Conservation (phyloP, 2,113 vertebrate species). For the Myxocyprinus asiaticus region DNA sequence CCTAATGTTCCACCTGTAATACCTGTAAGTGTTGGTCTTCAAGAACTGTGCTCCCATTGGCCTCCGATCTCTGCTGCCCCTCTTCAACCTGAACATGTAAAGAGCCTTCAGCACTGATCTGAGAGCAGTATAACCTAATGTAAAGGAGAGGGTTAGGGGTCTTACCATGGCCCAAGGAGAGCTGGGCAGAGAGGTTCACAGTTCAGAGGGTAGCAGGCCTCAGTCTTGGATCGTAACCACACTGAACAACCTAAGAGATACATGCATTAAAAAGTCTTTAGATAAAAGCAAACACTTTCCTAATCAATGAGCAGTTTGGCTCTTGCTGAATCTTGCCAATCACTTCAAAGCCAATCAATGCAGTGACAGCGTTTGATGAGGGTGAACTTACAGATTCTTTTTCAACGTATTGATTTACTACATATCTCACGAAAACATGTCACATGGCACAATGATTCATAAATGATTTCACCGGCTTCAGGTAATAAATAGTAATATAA, state of each 20-base stretch:
- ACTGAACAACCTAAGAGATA: not conserved
- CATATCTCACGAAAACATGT: no score
- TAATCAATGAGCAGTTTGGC: no score
- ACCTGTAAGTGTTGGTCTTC: slow-evolving; percentile 97
- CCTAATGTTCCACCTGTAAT: slow-evolving; percentile 30
- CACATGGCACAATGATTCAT: no score
- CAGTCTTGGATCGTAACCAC: slow-evolving; percentile 16
- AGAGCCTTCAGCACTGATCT: slow-evolving; percentile 23
- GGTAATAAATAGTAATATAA: no score
- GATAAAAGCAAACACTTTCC: no score
- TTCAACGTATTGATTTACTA: no score
- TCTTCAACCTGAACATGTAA: slow-evolving; percentile 86
- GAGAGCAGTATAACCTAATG: not conserved
- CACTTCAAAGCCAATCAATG: no score
- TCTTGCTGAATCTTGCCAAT: no score
- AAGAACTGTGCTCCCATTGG: slow-evolving; percentile 90
- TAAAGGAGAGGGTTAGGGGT: not conserved
- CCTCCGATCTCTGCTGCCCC: slow-evolving; percentile 89
- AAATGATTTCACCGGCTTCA: no score
- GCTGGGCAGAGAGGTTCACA: slow-evolving; percentile 7
- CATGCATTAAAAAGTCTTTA: no score
- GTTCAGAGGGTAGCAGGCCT: slow-evolving; percentile 9
- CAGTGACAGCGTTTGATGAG: no score
- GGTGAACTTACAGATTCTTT: no score
- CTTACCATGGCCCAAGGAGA: slow-evolving; percentile 45